Percentiles rank a stretch among this genome's conserved stretches.
Evolutionary conservation across 2,797 vertebrate genomes (phyloP).

Genomic region (Antrozous pallidus): DNA sequence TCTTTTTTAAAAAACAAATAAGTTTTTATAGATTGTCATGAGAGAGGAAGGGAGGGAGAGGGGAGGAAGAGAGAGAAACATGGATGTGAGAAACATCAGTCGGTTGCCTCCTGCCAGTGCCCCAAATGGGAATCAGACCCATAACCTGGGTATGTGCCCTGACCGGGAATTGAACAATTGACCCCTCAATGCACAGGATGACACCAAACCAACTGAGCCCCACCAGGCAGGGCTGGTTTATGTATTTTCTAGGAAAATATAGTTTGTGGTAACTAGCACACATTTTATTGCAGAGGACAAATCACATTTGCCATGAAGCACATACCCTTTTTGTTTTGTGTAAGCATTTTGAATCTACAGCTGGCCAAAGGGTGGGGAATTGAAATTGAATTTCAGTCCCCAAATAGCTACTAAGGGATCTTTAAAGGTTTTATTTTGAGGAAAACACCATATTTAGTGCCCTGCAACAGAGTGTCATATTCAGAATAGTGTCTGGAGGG

Average conservation of each 20-base stretch:
- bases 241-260: constrained; percentile 54
- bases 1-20: background rate
- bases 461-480: constrained; percentile 29
- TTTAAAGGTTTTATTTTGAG: constrained; percentile 72
- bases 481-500: constrained; percentile 58
- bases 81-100: background rate
- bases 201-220: background rate
- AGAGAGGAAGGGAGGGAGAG: background rate
- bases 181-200: background rate
- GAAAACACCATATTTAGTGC: constrained; percentile 58
- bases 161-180: background rate
- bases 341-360: constrained; percentile 72
- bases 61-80: background rate
- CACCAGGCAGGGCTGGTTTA: constrained; percentile 15
- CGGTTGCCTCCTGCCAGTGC: background rate
- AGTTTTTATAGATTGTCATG: background rate
- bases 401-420: constrained; percentile 30
- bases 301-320: constrained; percentile 46
- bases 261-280: constrained; percentile 16
- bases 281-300: constrained; percentile 51
- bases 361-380: constrained; percentile 62
- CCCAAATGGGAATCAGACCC: background rate
- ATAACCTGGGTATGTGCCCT: background rate
- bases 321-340: constrained; percentile 48
- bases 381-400: constrained; percentile 69